A percentile compares a stretch with the other conserved stretches of the same genome.
Conservation (phyloP, 2,113 vertebrate species). For the Entosphenus tridentatus region DNA sequence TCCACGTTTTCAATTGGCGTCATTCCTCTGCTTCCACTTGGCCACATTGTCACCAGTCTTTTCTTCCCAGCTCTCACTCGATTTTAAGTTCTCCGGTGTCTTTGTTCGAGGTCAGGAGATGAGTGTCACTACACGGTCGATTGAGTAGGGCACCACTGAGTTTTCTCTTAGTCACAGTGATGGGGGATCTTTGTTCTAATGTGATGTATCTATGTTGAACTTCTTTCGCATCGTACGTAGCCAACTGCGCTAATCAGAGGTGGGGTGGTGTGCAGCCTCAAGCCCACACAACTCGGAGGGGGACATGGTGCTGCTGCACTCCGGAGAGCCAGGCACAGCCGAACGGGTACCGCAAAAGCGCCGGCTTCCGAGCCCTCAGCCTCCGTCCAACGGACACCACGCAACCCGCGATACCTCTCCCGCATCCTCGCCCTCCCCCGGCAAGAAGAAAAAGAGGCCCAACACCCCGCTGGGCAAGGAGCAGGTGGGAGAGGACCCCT, state of each 20-base stretch:
- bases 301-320: not conserved
- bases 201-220: too few species aligned
- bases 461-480: too few species aligned
- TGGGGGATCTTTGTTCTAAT: too few species aligned
- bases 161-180: too few species aligned
- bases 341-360: conserved; percentile 3
- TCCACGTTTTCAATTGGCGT: not conserved
- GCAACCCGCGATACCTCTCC: not conserved
- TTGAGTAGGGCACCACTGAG: too few species aligned
- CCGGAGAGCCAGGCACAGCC: not conserved
- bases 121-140: too few species aligned
- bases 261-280: not conserved
- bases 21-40: conserved; percentile 7
- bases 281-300: conserved; percentile 4
- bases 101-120: conserved; percentile 1
- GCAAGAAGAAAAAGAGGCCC: too few species aligned
- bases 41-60: conserved; percentile 7
- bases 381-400: conserved; percentile 1
- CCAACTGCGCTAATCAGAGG: too few species aligned
- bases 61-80: not conserved
- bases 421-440: too few species aligned
- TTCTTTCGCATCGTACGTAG: too few species aligned
- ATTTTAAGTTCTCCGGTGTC: not conserved
- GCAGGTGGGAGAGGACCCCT: too few species aligned
- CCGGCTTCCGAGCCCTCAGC: conserved; percentile 1